Evolutionary conservation across 2,888 invertebrate species (phyloP).

Genomic region (Megaustenia siamemsis): DNA sequence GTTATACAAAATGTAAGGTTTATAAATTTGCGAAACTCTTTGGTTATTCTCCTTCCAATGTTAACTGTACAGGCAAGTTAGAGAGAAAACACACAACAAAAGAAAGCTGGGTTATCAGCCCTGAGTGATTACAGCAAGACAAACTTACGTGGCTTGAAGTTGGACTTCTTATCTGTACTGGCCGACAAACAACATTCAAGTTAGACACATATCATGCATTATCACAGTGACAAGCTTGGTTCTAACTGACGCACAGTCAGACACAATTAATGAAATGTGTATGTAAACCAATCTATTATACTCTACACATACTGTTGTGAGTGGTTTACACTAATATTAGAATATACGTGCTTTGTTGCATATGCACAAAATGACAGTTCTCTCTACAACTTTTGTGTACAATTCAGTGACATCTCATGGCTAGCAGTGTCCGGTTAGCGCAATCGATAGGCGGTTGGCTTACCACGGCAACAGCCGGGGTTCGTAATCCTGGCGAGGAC

Average conservation of each 20-base stretch:
- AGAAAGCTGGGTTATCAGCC: background rate
- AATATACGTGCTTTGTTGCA: background rate
- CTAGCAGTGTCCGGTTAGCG: too few relatives aligned
- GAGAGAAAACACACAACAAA: background rate
- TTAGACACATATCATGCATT: conserved; percentile 39
- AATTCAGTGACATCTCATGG: too few relatives aligned
- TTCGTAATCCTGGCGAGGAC: too few relatives aligned
- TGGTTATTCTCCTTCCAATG: background rate
- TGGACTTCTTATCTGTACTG: conserved; percentile 57
- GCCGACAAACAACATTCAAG: conserved; percentile 53
- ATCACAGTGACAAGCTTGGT: conserved; percentile 11
- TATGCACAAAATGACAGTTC: too few relatives aligned
- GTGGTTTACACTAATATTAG: background rate
- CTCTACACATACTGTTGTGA: background rate
- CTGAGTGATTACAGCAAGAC: background rate
- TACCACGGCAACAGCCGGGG: too few relatives aligned
- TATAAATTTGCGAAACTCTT: too few relatives aligned
- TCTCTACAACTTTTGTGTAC: too few relatives aligned
- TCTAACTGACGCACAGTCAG: background rate
- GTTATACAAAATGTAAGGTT: too few relatives aligned
- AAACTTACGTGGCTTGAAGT: conserved; percentile 55
- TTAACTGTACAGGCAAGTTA: background rate
- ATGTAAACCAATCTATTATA: background rate
- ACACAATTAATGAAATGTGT: background rate
- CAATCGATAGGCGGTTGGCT: too few relatives aligned